Evolutionary conservation across 2,797 vertebrate species (phyloP), one percentile per base, ranked within the genome.

Genomic region (Halcyon leucocephala): DNA sequence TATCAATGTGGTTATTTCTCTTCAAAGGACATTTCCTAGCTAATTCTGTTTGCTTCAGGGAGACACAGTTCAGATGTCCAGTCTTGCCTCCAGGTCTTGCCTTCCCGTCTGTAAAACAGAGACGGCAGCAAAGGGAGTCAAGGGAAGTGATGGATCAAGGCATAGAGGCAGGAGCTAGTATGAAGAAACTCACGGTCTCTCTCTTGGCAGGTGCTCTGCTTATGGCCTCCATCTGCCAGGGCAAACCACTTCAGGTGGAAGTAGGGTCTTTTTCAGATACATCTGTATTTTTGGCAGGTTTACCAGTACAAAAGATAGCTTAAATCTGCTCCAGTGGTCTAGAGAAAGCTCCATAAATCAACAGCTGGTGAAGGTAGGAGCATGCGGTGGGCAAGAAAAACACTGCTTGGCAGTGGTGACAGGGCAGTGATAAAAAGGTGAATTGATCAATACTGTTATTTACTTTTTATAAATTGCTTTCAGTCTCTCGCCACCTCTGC

Each of bases 391-490:
- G 52, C n/a, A 46, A 92, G 66, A 93, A 94, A 95, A 97, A 85
- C 55, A 46, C 25, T 35, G 82, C 82, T 77, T 90, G 80, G 85
- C 14, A 1, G 64, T 37, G 41, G 83, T 77, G 95, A 89, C 90
- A 86, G 76, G 77, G 74, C 89, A 90, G 91, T 91, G 95, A 96
- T 94, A 95, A 97, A 94, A 95, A 93, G 71, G 89, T 80, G 93
- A 95, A 58, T 51, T 93, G 95, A 96, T 96, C 95, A 86, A 97
- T 97, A 96, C 64, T 71, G 78, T 95, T 96, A 96, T 97, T 97
- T 94, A 93, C 92, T 95, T 96, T 94, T 97, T 95, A 96, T 96
- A 96, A 96, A 96, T 97, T 91, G 87, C 90, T 92, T 94, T 96
- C 90, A 91, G 80, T 84, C 81, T 94, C 83, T 79, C 8, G 2